Percentiles rank a stretch among this genome's conserved stretches.
Conservation (phyloP, 2,113 vertebrate species). For the Gymnogyps californianus region DNA sequence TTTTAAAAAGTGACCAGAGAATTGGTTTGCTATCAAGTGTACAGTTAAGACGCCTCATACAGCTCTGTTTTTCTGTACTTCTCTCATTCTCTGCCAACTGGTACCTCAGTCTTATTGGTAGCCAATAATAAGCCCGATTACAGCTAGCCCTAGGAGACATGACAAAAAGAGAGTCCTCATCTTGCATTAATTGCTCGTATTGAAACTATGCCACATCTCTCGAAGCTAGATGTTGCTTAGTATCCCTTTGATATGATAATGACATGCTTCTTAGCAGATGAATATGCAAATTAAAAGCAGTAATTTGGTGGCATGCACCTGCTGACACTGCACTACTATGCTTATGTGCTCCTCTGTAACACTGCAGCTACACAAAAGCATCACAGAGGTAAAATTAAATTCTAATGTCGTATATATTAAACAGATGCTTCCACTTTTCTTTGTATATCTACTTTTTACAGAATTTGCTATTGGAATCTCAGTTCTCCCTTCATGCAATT, state of each 20-base stretch:
- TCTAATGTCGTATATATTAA: constrained; percentile 83
- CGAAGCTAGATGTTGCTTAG: constrained; percentile 94
- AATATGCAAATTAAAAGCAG: constrained; percentile 95
- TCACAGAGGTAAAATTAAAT: constrained; percentile 87
- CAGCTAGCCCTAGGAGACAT: constrained; percentile 88
- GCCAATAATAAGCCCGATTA: constrained; percentile 89
- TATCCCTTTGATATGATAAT: constrained; percentile 99
- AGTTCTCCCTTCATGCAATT: constrained; percentile 80
- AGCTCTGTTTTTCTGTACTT: constrained; percentile 73
- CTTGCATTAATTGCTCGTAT: constrained; percentile 99
- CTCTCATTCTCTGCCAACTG: constrained; percentile 77
- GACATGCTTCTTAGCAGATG: constrained; percentile 98
- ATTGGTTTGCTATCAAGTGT: constrained; percentile 60
- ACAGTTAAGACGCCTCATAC: constrained; percentile 58
- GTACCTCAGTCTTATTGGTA: constrained; percentile 79
- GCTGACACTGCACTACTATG: constrained; percentile 91
- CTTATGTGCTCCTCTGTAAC: constrained; percentile 84
- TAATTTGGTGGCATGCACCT: constrained; percentile 99
- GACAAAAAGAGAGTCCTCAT: constrained; percentile 96
- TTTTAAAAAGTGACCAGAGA: constrained; percentile 68
- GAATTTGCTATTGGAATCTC: constrained; percentile 79
- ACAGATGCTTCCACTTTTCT: constrained; percentile 89
- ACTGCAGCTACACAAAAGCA: constrained; percentile 85
- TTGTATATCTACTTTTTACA: constrained; percentile 82
- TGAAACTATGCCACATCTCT: constrained; percentile 99